Evolutionary conservation across 2,888 invertebrate genomes (phyloP).

Genomic region (Polia nebulosa): DNA sequence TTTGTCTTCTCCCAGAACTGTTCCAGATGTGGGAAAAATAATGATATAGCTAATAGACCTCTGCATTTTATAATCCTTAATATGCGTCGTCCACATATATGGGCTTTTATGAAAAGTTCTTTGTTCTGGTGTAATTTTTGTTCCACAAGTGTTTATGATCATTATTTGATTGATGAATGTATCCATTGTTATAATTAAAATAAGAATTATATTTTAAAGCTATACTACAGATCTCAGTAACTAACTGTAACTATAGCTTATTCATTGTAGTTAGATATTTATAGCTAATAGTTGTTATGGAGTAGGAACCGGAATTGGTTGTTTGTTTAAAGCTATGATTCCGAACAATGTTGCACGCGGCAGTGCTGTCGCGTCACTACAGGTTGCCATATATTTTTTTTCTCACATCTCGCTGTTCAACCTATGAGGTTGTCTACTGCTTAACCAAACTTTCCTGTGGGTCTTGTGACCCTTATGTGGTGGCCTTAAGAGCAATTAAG

Average conservation of each 20-base stretch:
- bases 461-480: too few species aligned
- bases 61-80: conserved; percentile 3
- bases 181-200: conserved; percentile 8
- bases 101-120: too few species aligned
- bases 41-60: not conserved
- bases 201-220: not conserved
- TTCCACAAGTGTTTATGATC: conserved; percentile 5
- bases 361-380: too few species aligned
- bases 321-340: not conserved
- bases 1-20: too few species aligned
- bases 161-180: conserved; percentile 13
- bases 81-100: not conserved
- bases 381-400: too few species aligned
- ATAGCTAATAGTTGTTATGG: conserved; percentile 2
- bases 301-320: not conserved
- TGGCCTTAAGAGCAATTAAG: too few species aligned
- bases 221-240: conserved; percentile 1
- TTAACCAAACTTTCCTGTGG: too few species aligned
- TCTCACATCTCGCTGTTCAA: too few species aligned
- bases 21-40: too few species aligned
- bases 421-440: too few species aligned
- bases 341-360: too few species aligned
- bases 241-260: not conserved
- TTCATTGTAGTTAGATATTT: not conserved
- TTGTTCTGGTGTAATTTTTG: not conserved